Base-by-base conservation (phyloP, 2,113 vertebrate species). In the Tapirus terrestris region DNA sequence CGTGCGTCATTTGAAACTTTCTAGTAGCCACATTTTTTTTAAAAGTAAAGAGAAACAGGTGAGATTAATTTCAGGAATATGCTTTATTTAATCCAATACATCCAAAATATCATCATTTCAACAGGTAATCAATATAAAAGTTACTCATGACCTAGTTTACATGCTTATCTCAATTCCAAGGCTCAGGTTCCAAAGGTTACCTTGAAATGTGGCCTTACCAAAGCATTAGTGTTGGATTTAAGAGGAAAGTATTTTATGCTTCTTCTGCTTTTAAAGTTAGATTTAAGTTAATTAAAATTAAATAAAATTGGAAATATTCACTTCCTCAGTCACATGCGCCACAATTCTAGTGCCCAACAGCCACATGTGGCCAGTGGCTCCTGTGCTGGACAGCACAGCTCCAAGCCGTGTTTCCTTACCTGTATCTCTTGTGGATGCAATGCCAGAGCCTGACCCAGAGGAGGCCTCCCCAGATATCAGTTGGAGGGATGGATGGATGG, bases 281-380 rank as follows among this genome's bases (percentile, higher is more conserved):
- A 36, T 68, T 67, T 73, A 68, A 96, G 5, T 81, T 7, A 36
- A 87, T 75, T 75, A 7, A 89, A 77, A 72, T 82, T 11, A 87
- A 86, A 12, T 48, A 23, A 11, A 63, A 53, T 51, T 33, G 36
- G 39, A 53, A 65, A n/a, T 5, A 13, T 39, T 70, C 17, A 53
- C 45, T 60, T 63, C 29, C 43, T 79, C 4, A 8, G 68, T 73
- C 63, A 31, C 48, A 8, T 8, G 8, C 2, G 8, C 51, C 29
- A 11, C 25, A 6, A 33, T 82, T 56, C 86, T 5, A 33, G 36
- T 18, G 9, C 31, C 58, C 56, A 36, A 1, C 17, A 36, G 45
- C 6, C 67, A 25, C n/a, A 0, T 4, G 14, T 5, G 23, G 56
- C 31, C 0, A 0, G 80, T 2, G 56, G 73, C 56, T 85, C 45